These are phyloP conservation scores for Ophion costatus DNA, from an alignment of 2,888 invertebrate genomes.

Conservation along the genomic window DNA sequence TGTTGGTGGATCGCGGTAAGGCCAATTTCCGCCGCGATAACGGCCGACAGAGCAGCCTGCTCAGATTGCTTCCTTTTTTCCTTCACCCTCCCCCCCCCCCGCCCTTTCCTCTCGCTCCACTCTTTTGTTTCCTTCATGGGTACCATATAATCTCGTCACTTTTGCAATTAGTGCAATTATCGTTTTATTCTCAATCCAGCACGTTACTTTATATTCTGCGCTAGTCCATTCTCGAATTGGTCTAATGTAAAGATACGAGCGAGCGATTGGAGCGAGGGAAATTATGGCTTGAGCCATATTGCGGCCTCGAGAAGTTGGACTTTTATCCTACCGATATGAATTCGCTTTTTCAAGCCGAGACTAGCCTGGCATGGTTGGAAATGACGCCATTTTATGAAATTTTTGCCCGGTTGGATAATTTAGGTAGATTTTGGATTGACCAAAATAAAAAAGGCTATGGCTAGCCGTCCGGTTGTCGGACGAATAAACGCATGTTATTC, in stretches of 20 bases:
- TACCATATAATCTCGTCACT: slow-evolving; percentile 47
- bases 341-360: no score
- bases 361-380: no score
- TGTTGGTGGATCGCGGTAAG: slow-evolving; percentile 55
- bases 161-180: slow-evolving; percentile 64
- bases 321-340: no score
- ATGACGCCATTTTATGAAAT: no score
- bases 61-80: slow-evolving; percentile 19
- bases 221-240: slow-evolving; percentile 21
- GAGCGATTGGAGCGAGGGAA: slow-evolving; percentile 31
- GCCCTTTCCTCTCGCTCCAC: slow-evolving; percentile 7
- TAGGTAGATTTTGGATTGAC: no score
- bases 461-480: no score
- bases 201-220: slow-evolving; percentile 39
- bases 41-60: slow-evolving; percentile 42
- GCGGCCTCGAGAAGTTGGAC: background rate
- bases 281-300: slow-evolving; percentile 3
- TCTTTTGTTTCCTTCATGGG: slow-evolving; percentile 24
- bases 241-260: slow-evolving; percentile 12
- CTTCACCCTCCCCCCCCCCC: background rate
- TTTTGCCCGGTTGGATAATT: no score
- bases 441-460: no score
- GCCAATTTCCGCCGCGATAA: slow-evolving; percentile 63
- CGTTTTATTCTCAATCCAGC: slow-evolving; percentile 60
- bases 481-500: no score